Percentiles rank a stretch among this genome's conserved stretches.
phyloP scores from a whole-genome alignment of 2,888 invertebrate genomes.

The Oligia strigilis region DNA sequence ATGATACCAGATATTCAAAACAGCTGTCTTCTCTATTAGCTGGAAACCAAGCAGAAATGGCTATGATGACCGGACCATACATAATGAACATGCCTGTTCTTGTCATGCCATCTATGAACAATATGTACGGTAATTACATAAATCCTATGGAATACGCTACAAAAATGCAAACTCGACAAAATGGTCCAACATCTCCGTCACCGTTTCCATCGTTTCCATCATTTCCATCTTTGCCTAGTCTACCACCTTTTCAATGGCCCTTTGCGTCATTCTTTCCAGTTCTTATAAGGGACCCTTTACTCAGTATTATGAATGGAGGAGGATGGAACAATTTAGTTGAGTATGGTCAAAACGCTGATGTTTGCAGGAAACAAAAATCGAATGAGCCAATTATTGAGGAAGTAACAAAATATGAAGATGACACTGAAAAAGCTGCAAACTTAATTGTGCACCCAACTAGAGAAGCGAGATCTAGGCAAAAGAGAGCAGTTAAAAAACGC shows the following conservation, averaged over 20 bases:
- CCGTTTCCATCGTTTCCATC: slow-evolving; percentile 69
- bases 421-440: slow-evolving; percentile 36
- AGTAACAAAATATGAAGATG: slow-evolving; percentile 29
- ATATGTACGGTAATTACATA: slow-evolving; percentile 67
- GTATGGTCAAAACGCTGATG: slow-evolving; percentile 90
- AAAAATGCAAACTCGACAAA: slow-evolving; percentile 76
- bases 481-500: slow-evolving; percentile 81
- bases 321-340: slow-evolving; percentile 90
- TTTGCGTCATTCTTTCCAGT: slow-evolving; percentile 90
- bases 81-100: slow-evolving; percentile 81
- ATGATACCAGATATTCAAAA: slow-evolving; percentile 69
- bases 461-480: slow-evolving; percentile 71
- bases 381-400: slow-evolving; percentile 48
- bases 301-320: slow-evolving; percentile 87
- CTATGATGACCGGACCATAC: slow-evolving; percentile 74
- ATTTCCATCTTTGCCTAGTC: slow-evolving; percentile 48
- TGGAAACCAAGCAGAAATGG: slow-evolving; percentile 62
- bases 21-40: slow-evolving; percentile 63
- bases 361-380: slow-evolving; percentile 85
- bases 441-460: slow-evolving; percentile 50
- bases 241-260: slow-evolving; percentile 86
- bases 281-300: slow-evolving; percentile 90
- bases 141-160: slow-evolving; percentile 66
- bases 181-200: slow-evolving; percentile 63
- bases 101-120: slow-evolving; percentile 73